Percentiles rank a stretch among this genome's conserved stretches.
Evolutionary conservation across 2,797 vertebrate species (phyloP).

Genomic region (Sebastes itinus): DNA sequence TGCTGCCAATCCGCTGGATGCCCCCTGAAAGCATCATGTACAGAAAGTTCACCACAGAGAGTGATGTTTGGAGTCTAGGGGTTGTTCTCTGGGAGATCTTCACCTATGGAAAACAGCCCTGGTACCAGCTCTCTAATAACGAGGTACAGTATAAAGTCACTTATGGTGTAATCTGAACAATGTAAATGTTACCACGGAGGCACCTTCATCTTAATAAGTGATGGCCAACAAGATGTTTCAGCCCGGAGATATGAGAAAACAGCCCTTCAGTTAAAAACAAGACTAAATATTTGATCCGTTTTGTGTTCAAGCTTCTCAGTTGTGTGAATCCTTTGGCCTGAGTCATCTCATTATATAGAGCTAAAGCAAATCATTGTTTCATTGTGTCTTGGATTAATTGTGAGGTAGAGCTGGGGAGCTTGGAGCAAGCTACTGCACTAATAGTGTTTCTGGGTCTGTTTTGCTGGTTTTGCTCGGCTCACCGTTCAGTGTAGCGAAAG

Average conservation of each 20-base stretch:
- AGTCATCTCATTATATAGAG: background rate
- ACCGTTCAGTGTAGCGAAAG: background rate
- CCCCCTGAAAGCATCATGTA: slow-evolving; percentile 99
- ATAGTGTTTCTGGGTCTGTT: background rate
- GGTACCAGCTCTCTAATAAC: slow-evolving; percentile 99
- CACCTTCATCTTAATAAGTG: slow-evolving; percentile 30
- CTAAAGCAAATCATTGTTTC: background rate
- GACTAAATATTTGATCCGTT: slow-evolving; percentile 39
- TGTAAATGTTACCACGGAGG: slow-evolving; percentile 10
- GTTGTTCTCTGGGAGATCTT: slow-evolving; percentile 99
- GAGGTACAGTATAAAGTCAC: slow-evolving; percentile 83
- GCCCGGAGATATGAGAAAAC: slow-evolving; percentile 11
- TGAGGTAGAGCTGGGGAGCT: background rate
- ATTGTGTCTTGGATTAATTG: background rate
- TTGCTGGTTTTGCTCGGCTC: background rate
- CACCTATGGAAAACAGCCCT: slow-evolving; percentile 98
- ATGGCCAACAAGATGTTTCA: slow-evolving; percentile 34
- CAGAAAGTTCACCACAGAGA: slow-evolving; percentile 98
- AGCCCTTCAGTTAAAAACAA: slow-evolving; percentile 13
- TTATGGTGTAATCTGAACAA: background rate
- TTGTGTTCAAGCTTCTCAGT: background rate
- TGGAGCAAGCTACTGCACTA: background rate
- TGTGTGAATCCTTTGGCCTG: background rate
- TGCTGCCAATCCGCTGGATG: slow-evolving; percentile 99
- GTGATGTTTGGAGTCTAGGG: slow-evolving; percentile 98